Percentiles rank a stretch among this genome's conserved stretches.
Conservation (phyloP, 53 echinoderm and acorn worm species). For the Echinarachnius parma region DNA sequence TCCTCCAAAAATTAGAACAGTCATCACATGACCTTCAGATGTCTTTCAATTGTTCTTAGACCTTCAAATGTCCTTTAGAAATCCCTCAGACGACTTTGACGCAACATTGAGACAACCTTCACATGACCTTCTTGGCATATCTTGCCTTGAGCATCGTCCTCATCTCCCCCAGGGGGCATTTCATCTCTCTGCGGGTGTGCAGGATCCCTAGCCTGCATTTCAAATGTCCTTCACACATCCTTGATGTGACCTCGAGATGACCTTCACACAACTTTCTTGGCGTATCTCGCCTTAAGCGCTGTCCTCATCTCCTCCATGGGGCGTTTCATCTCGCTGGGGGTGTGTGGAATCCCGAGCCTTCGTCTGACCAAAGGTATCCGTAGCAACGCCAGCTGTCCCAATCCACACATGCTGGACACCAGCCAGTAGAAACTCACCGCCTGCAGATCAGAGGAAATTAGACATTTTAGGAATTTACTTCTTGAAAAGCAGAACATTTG, state of each 20-base stretch:
- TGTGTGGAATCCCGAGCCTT: conserved; percentile 56
- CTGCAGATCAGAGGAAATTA: conserved; percentile 35
- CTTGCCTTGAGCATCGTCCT: conserved; percentile 58
- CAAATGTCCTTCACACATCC: too few species aligned
- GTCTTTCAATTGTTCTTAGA: too few species aligned
- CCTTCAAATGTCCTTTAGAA: too few species aligned
- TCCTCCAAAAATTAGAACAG: too few species aligned
- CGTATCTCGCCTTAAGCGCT: conserved; percentile 65
- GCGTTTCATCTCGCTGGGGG: conserved; percentile 85
- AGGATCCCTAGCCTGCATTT: conserved; percentile 64
- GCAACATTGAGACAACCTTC: too few species aligned
- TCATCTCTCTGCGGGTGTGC: conserved; percentile 81
- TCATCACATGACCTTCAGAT: too few species aligned
- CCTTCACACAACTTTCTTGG: conserved; percentile 72
- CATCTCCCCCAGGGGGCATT: conserved; percentile 68
- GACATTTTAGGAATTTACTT: too few species aligned
- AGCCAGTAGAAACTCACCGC: conserved; percentile 82
- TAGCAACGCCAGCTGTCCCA: conserved; percentile 67
- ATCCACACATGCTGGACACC: conserved; percentile 64
- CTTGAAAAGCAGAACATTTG: too few species aligned
- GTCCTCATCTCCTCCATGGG: conserved; percentile 69
- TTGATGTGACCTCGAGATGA: too few species aligned
- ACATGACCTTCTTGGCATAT: conserved; percentile 77
- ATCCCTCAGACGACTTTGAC: too few species aligned
- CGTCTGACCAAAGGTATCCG: conserved; percentile 56